Conservation (phyloP, 1,140 invertebrate species). For the Bombus turneri region DNA sequence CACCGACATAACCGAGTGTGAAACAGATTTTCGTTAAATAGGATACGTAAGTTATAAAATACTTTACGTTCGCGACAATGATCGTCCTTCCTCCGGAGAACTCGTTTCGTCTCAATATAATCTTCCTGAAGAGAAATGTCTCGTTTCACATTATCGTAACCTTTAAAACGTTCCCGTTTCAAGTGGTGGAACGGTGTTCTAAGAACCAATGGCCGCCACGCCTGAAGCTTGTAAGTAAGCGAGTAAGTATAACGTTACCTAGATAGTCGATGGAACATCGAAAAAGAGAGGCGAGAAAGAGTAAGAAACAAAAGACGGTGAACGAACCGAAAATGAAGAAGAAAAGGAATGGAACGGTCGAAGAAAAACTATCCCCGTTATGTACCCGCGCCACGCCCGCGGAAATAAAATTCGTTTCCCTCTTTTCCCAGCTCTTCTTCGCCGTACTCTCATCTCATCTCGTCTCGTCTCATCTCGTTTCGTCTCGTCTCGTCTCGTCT, state of each 20-base stretch:
- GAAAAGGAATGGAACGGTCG: background rate
- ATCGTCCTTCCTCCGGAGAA: background rate
- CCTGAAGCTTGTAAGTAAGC: background rate
- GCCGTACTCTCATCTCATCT: background rate
- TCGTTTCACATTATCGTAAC: background rate
- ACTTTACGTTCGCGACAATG: too few relatives aligned
- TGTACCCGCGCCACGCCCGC: constrained; percentile 66
- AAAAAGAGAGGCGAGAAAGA: background rate
- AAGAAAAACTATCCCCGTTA: constrained; percentile 53
- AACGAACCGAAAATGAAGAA: background rate
- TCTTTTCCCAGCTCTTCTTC: background rate
- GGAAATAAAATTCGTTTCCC: constrained; percentile 67
- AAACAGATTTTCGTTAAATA: background rate
- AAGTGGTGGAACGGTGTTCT: too few relatives aligned
- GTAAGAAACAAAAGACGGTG: background rate
- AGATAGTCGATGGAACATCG: constrained; percentile 5
- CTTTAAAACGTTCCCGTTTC: background rate
- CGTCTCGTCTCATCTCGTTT: background rate
- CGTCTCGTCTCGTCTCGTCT: background rate
- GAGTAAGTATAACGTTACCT: too few relatives aligned
- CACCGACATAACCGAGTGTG: too few relatives aligned
- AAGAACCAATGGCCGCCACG: constrained; percentile 9
- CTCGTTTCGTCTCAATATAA: background rate
- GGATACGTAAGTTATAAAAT: too few relatives aligned
- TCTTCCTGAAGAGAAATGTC: background rate